Evolutionary conservation across 2,113 vertebrate genomes (phyloP), one percentile per base, ranked within the genome.

Genomic region (Sitta europaea): DNA sequence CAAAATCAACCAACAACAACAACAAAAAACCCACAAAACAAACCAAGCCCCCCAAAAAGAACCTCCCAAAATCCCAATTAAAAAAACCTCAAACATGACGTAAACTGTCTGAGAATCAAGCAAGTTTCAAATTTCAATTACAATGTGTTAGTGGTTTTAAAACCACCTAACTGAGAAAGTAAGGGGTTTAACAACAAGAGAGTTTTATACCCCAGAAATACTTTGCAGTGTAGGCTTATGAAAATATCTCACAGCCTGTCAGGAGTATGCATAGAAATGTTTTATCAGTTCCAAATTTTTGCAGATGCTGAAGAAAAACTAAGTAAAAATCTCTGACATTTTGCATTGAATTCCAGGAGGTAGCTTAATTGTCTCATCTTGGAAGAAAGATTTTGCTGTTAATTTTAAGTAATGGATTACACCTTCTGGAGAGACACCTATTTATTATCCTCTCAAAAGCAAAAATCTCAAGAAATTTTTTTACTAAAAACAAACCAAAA

Each of bases 341-440:
- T 84, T 57, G 22, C 28, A 57, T 8, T 55, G 36, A 76, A 72
- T 68, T 28, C 6, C 27, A 36, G 16, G 14, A 54, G 24, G 21
- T 25, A 88, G 10, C 1, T 75, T 50, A 43, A 18, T 51, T 92
- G 24, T 72, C 21, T 82, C 21, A 51, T 48, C 11, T 54, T 71
- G 33, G 12, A 94, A 54, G 6, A 68, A 51, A 55, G 4, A 59
- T 36, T 79, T 85, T 91, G 7, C 24, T 68, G 7, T 36, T 71
- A 43, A 28, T 65, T 92, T 54, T 79, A 65, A 65, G 16, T 35
- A 93, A 61, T 4, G 3, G 18, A 27, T 68, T 90, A 59, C n/a
- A 43, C 1, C 2, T 5, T 1, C 36, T 80, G 16, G 4, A 14
- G 14, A 76, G 5, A 4, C 3, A 51, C 11, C 0, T 50, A 28